Conservation (phyloP, 2,113 vertebrate species). For the Morone saxatilis region DNA sequence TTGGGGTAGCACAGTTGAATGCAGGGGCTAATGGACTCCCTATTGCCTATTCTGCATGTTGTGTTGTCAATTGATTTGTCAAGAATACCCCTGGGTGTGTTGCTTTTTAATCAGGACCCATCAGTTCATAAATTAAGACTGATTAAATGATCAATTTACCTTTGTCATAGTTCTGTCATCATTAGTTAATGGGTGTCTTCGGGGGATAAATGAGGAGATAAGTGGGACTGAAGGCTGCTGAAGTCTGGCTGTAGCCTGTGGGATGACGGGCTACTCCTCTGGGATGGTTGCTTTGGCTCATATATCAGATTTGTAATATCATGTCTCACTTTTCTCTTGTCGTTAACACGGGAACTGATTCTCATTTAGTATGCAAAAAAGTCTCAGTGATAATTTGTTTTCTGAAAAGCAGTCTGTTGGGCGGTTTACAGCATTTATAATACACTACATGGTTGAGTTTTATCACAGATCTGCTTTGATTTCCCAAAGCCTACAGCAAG, state of each 20-base stretch:
- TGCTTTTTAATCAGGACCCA: conserved; percentile 59
- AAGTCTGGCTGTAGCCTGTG: neutral
- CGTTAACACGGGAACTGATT: neutral
- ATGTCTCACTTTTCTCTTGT: conserved; percentile 22
- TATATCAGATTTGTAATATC: conserved; percentile 10
- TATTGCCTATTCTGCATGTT: conserved; percentile 20
- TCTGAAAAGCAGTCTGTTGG: conserved; percentile 2
- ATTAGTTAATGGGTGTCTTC: conserved; percentile 24
- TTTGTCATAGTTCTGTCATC: conserved; percentile 55
- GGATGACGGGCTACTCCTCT: conserved; percentile 6
- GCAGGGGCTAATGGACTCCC: conserved; percentile 26
- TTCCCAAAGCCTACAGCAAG: conserved; percentile 29
- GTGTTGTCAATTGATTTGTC: conserved; percentile 50
- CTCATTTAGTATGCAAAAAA: conserved; percentile 17
- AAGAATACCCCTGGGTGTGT: conserved; percentile 35
- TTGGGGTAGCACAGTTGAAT: conserved; percentile 11
- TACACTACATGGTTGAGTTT: conserved; percentile 23
- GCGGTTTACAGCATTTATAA: conserved; percentile 16
- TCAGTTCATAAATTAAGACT: conserved; percentile 64
- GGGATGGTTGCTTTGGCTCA: conserved; percentile 10
- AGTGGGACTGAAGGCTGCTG: conserved; percentile 33
- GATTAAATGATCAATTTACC: conserved; percentile 69
- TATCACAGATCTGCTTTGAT: conserved; percentile 43
- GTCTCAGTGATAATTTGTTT: conserved; percentile 28
- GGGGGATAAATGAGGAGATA: conserved; percentile 51